Percentiles rank a stretch among this genome's conserved stretches.
phyloP scores from a whole-genome alignment of 2,113 vertebrate species.

The Nannobrachium achirus region DNA sequence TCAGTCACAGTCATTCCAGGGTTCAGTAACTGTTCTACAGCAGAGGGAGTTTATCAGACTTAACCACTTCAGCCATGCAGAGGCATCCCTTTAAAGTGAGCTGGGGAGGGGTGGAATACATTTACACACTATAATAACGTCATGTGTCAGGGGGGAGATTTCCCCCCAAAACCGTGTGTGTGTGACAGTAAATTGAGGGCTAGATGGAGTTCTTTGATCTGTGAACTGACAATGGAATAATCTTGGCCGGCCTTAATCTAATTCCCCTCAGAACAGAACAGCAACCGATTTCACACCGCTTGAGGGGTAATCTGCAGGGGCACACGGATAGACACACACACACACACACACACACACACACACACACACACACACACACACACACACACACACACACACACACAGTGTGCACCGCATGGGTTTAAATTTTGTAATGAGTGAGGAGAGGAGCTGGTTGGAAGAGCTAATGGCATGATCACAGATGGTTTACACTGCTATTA shows the following conservation, averaged over 20 bases:
- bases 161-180: constrained; percentile 25
- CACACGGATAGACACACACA: constrained; percentile 1
- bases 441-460: constrained; percentile 27
- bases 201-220: constrained; percentile 61
- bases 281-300: constrained; percentile 60
- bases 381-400: constrained; percentile 13
- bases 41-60: not conserved
- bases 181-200: constrained; percentile 41
- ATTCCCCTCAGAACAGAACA: constrained; percentile 61
- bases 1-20: constrained; percentile 1
- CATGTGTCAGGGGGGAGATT: constrained; percentile 19
- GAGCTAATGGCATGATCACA: constrained; percentile 19
- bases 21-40: too few species aligned
- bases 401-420: constrained; percentile 38
- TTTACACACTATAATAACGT: constrained; percentile 19
- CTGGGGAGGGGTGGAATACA: constrained; percentile 5
- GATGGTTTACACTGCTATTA: constrained; percentile 20
- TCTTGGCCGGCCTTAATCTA: constrained; percentile 68
- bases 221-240: constrained; percentile 49
- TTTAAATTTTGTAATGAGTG: constrained; percentile 62
- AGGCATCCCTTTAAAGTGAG: constrained; percentile 33
- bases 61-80: constrained; percentile 23
- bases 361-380: constrained; percentile 26
- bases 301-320: constrained; percentile 54
- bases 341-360: constrained; percentile 30